Evolutionary conservation across 2,888 invertebrate genomes (phyloP).

Genomic region (Eledone cirrhosa): DNA sequence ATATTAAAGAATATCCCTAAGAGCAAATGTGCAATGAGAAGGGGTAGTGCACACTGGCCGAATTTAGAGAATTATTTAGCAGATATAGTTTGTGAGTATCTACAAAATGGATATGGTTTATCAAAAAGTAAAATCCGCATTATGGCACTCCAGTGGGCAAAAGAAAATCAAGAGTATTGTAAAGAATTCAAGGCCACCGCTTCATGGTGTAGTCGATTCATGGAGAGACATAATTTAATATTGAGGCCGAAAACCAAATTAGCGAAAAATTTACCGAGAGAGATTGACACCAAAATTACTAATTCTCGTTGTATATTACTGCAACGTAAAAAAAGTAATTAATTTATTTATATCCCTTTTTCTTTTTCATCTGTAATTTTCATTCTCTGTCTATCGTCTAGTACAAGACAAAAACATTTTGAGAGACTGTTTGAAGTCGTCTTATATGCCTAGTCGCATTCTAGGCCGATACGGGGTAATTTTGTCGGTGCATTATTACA

Average conservation of each 20-base stretch:
- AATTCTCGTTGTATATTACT: conserved; percentile 17
- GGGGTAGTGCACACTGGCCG: background rate
- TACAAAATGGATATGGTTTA: background rate
- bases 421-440: too few relatives aligned
- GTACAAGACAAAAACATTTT: too few relatives aligned
- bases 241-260: conserved; percentile 1
- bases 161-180: too few relatives aligned
- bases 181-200: conserved; percentile 28
- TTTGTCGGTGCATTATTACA: too few relatives aligned
- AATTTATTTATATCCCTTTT: too few relatives aligned
- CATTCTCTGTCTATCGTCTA: too few relatives aligned
- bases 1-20: too few relatives aligned
- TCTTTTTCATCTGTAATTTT: too few relatives aligned
- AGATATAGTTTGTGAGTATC: background rate
- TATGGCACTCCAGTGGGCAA: too few relatives aligned
- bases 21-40: too few relatives aligned
- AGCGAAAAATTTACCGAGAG: background rate
- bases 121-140: background rate
- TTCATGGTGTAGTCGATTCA: conserved; percentile 31
- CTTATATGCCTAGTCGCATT: too few relatives aligned
- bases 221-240: conserved; percentile 28
- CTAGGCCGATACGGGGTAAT: too few relatives aligned
- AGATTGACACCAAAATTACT: conserved; percentile 21
- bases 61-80: conserved; percentile 17
- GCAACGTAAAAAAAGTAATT: background rate